Base-by-base conservation (phyloP, 2,797 vertebrate genomes). In the Oreochromis mossambicus region DNA sequence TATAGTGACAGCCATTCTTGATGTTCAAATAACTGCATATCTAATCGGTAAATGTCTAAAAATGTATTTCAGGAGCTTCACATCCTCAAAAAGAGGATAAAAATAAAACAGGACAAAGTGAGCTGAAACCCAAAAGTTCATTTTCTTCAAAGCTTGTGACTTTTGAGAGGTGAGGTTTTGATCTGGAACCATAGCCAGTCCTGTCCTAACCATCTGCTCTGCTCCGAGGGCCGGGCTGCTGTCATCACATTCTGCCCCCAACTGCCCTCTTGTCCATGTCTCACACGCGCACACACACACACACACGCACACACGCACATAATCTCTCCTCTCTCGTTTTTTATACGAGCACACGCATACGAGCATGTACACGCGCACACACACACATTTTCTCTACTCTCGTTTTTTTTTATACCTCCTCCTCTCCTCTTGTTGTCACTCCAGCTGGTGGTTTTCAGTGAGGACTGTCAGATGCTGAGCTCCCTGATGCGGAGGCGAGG, bases 171-270 rank as follows among this genome's bases (percentile, higher is more conserved):
- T 90, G 77, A 90, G 51, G 81, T 78, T 94, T 87, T 88, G 88
- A 91, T 92, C 56, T 38, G 32, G 77, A 89, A 85, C 81, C 70
- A 56, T 83, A 85, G 84, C 56, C 66, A 34, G 78, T 86, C 82
- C 84, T 88, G 89, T 92, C 87, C 81, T 14, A 85, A 89, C 95
- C 94, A 95, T 95, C 94, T 95, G 95, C 86, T 94, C 77, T 52
- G 87, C 88, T 93, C 79, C 46, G 82, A 90, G 86, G 90, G 83
- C 87, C 5, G 81, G 51, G 83, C 86, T 87, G 90, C 89, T 92
- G 93, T 95, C 94, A 94, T 87, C 89, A 87, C 87, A 89, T 21
- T 89, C 83, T 92, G 93, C 48, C 92, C 83, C 90, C 48, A 76
- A 83, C 85, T 79, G 89, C 87, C 88, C 92, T 86, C 84, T 54